Percentiles rank a stretch among this genome's conserved stretches.
Evolutionary conservation across 2,797 vertebrate species (phyloP).

Genomic region (Potorous gilbertii): DNA sequence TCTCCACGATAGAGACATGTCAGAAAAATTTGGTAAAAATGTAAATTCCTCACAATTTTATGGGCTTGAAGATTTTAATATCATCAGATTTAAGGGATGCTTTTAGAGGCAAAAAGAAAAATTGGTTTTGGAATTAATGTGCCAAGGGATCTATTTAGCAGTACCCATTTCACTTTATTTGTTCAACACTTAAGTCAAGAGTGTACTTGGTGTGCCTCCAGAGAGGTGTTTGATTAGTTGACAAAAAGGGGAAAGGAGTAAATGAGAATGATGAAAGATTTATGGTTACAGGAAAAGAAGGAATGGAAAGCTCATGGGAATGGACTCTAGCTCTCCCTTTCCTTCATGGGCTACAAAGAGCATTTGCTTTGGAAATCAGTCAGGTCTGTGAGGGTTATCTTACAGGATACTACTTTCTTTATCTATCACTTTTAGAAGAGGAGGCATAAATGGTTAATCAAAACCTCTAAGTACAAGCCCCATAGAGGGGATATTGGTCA

Average conservation of each 20-base stretch:
- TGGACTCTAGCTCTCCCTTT: conserved; percentile 54
- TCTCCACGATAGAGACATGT: conserved; percentile 21
- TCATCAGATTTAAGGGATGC: not conserved
- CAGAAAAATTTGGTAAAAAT: not conserved
- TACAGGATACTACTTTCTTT: not conserved
- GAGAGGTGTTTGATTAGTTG: conserved; percentile 58
- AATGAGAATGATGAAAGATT: conserved; percentile 69
- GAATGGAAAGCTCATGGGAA: conserved; percentile 68
- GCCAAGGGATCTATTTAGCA: conserved; percentile 41
- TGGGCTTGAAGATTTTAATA: conserved; percentile 35
- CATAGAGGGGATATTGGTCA: not conserved
- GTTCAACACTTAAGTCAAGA: conserved; percentile 36
- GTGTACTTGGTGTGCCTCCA: conserved; percentile 75
- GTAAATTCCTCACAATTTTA: not conserved
- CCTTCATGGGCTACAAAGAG: conserved; percentile 22
- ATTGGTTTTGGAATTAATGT: conserved; percentile 16
- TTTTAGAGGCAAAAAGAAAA: conserved; percentile 27
- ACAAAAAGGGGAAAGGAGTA: conserved; percentile 45
- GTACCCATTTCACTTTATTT: conserved; percentile 29
- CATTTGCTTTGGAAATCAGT: conserved; percentile 37
- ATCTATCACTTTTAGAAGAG: not conserved
- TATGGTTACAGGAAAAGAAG: conserved; percentile 53
- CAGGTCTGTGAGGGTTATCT: not conserved
- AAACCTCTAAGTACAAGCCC: not conserved
- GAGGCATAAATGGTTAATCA: not conserved